Base-by-base conservation (phyloP, 1,140 invertebrate genomes). In the Leptoteleia sp. region DNA sequence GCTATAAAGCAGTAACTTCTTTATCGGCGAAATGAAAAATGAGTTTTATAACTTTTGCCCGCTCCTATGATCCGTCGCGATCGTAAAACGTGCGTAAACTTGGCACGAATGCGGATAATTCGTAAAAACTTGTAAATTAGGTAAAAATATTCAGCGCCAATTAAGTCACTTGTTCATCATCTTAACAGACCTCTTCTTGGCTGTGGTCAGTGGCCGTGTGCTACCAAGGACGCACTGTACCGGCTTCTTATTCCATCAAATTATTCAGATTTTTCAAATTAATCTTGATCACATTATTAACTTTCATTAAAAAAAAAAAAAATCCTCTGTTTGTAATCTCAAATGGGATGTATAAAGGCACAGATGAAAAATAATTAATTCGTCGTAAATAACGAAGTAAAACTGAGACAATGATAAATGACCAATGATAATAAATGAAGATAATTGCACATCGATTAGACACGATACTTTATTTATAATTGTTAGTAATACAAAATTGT, bases 161-260 rank as follows among this genome's bases (percentile, higher is more conserved):
- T 76, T 76, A 61, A 67, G 72, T 61, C 61, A 59, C 45, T 76
- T 76, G 62, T 76, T 61, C 61, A 67, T 75, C 71, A 75, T 65
- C 47, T 67, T 54, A 61, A 76, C 45, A 65, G 61, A 43, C 22
- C 22, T 72, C 37, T 64, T 75, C 71, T 67, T 75, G 45, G 37
- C 61, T 67, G 61, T 67, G 71, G 71, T 75, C 71, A 75, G 71
- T 75, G 71, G 71, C 71, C 71, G 70, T 64, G 43, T 67, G 15
- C 12, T 64, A 75, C 67, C 71, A 65, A 67, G 61, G 71, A 59
- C 61, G 16, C 1, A 22, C 33, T 64, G 38, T 0, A 22, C 1
- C 1, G 59, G 48, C 68, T 72, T 61, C 42, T 40, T 72, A 48
- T 64, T 55, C 25, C 37, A 55, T 47, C 33, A 55, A 62, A 3